These are phyloP conservation scores for Hippoglossus stenolepis DNA, from an alignment of 2,113 vertebrate species.

Conservation along the genomic window DNA sequence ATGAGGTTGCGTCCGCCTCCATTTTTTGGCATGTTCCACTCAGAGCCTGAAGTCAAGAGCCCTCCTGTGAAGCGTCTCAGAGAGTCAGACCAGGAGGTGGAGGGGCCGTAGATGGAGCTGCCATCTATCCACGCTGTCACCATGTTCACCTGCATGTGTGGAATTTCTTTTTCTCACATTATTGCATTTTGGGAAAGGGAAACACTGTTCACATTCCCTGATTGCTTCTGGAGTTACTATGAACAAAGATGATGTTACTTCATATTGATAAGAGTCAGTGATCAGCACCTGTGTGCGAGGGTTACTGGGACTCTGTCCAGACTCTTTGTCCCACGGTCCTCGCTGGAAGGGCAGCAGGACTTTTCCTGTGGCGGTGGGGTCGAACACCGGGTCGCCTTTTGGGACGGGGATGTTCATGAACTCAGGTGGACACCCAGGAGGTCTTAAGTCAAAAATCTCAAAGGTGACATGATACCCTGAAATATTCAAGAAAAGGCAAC, in stretches of 20 bases:
- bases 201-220: neutral
- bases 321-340: conserved; percentile 84
- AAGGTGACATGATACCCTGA: conserved; percentile 86
- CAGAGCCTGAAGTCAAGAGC: conserved; percentile 78
- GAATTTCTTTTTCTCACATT: neutral
- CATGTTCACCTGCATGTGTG: conserved; percentile 84
- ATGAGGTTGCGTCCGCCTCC: conserved; percentile 76
- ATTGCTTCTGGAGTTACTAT: neutral
- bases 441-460: conserved; percentile 78
- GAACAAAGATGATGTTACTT: neutral
- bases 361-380: conserved; percentile 73
- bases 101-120: conserved; percentile 96
- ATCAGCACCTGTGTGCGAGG: conserved; percentile 86
- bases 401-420: conserved; percentile 91
- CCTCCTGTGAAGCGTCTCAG: conserved; percentile 89
- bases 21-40: conserved; percentile 79
- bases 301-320: conserved; percentile 91
- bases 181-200: neutral
- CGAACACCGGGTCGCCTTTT: conserved; percentile 86
- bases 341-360: conserved; percentile 90
- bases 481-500: neutral
- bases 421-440: conserved; percentile 86
- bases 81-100: conserved; percentile 91
- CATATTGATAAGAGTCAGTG: neutral
- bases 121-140: conserved; percentile 95